Conservation (phyloP, 2,797 vertebrate genomes). For the Gymnocypris eckloni region DNA sequence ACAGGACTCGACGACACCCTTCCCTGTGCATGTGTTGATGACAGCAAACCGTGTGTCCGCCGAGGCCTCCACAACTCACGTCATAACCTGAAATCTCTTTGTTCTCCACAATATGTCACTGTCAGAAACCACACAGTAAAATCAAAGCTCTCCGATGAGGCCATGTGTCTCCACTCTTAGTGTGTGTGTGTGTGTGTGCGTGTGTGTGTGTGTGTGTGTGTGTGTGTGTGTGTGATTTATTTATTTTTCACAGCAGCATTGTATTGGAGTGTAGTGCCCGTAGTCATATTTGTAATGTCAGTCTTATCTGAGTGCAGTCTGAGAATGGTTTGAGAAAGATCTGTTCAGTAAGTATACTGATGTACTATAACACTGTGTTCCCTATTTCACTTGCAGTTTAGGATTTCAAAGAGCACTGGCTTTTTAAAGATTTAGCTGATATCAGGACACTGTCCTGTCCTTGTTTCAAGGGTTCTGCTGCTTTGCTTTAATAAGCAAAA, state of each 20-base stretch:
- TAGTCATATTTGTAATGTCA: conserved; percentile 18
- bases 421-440: conserved; percentile 5
- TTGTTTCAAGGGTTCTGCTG: conserved; percentile 24
- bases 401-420: background rate
- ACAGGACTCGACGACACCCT: background rate
- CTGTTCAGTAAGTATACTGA: conserved; percentile 4
- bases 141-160: conserved; percentile 29
- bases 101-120: background rate
- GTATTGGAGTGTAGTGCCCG: background rate
- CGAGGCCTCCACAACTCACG: background rate
- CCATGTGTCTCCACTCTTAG: background rate
- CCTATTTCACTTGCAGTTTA: conserved; percentile 1
- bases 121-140: background rate
- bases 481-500: conserved; percentile 31
- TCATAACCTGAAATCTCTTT: background rate
- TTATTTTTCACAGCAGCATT: background rate
- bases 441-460: conserved; percentile 25
- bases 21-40: background rate
- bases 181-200: background rate
- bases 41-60: conserved; percentile 12
- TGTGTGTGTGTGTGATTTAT: background rate
- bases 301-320: background rate
- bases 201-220: background rate
- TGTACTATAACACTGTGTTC: background rate
- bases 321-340: background rate